phyloP scores from a whole-genome alignment of 1,140 invertebrate species.

The Macrostomum lignano region DNA sequence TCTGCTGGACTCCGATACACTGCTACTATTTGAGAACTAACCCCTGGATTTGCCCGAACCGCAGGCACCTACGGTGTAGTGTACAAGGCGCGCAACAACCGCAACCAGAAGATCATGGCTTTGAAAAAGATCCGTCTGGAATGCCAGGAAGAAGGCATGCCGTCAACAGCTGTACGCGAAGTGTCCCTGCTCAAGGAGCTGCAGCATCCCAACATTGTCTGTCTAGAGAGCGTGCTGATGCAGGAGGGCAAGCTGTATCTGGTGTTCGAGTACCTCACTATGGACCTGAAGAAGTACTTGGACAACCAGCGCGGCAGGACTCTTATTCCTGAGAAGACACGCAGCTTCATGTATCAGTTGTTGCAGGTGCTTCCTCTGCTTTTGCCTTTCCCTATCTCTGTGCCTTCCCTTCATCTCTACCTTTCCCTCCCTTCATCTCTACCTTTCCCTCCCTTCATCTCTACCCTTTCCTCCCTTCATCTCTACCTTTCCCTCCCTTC shows the following conservation, averaged over 20 bases:
- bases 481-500: too few species aligned
- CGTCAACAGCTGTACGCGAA: conserved; percentile 70
- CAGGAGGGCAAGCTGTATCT: conserved; percentile 61
- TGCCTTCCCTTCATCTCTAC: too few species aligned
- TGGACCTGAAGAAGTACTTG: conserved; percentile 92
- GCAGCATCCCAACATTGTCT: conserved; percentile 60
- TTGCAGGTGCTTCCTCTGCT: too few species aligned
- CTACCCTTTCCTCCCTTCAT: too few species aligned
- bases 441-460: too few species aligned
- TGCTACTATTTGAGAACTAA: not conserved
- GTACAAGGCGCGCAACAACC: conserved; percentile 61
- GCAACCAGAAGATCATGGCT: conserved; percentile 54
- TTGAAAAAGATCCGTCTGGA: conserved; percentile 81
- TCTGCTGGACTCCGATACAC: not conserved
- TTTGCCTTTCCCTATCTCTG: too few species aligned
- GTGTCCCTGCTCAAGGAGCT: conserved; percentile 64
- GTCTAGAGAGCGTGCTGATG: conserved; percentile 61
- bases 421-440: too few species aligned
- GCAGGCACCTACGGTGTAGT: conserved; percentile 88
- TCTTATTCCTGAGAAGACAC: conserved; percentile 8
- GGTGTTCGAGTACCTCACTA: conserved; percentile 84
- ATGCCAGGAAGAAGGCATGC: conserved; percentile 71
- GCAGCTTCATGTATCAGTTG: conserved; percentile 51
- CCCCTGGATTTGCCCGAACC: conserved; percentile 35
- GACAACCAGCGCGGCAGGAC: conserved; percentile 31